These are phyloP conservation scores for Mus minutoides DNA, from an alignment of 2,797 vertebrate genomes.

Conservation along the genomic window DNA sequence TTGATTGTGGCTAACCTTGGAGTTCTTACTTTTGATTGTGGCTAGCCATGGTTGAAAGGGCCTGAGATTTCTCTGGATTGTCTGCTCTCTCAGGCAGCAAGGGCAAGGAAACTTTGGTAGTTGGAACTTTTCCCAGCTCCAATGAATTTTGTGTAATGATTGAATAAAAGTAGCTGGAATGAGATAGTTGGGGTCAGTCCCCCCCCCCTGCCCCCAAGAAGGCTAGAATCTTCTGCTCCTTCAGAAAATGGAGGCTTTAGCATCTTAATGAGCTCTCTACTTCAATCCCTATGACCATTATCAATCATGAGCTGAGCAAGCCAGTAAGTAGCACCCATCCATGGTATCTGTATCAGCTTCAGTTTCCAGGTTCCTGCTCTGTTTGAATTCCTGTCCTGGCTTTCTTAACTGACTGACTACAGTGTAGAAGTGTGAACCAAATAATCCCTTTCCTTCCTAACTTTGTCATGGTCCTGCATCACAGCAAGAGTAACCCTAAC, in stretches of 20 bases:
- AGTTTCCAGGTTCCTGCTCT: no score
- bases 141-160: not conserved
- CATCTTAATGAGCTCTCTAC: not conserved
- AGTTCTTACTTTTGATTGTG: not conserved
- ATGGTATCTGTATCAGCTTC: not conserved
- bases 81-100: not conserved
- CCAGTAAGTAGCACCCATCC: not conserved
- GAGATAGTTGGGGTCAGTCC: not conserved
- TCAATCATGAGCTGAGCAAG: not conserved
- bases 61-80: not conserved
- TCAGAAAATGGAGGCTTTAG: not conserved
- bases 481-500: not conserved
- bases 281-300: no score
- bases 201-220: not conserved
- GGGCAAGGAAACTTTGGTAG: not conserved
- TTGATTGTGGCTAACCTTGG: no score
- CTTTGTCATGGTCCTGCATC: not conserved
- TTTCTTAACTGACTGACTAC: not conserved
- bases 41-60: not conserved
- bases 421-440: not conserved
- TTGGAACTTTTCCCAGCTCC: not conserved
- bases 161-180: not conserved
- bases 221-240: not conserved
- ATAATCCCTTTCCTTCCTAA: not conserved
- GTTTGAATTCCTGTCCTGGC: not conserved